phyloP scores from a whole-genome alignment of 2,113 vertebrate genomes.

The cattle (Bos taurus) region DNA sequence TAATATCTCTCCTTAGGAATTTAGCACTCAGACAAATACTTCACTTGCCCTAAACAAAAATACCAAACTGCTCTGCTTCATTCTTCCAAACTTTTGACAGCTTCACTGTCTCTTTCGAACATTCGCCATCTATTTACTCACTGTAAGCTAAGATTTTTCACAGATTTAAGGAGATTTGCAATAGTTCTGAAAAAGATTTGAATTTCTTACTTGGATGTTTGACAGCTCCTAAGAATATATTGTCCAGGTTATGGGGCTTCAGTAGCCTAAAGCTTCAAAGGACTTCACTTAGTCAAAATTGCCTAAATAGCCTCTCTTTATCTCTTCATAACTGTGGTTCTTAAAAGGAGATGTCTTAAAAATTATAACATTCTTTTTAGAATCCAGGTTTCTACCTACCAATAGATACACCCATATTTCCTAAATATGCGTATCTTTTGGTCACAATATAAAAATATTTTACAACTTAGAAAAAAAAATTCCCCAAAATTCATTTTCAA shows the following conservation, averaged over 20 bases:
- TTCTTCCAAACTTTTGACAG: slow-evolving; percentile 3
- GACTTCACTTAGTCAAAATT: slow-evolving; percentile 26
- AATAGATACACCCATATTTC: neutral
- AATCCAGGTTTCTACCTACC: neutral
- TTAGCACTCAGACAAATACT: neutral
- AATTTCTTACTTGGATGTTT: slow-evolving; percentile 56
- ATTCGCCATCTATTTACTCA: slow-evolving; percentile 14
- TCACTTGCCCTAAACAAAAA: neutral
- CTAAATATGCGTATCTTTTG: neutral
- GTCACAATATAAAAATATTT: slow-evolving; percentile 4
- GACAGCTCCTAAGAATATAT: slow-evolving; percentile 41
- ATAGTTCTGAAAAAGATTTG: slow-evolving; percentile 51
- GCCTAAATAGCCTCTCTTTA: neutral
- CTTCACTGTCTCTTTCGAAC: slow-evolving; percentile 33
- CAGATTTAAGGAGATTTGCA: slow-evolving; percentile 48
- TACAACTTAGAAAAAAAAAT: neutral
- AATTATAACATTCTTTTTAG: neutral
- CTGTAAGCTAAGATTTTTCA: slow-evolving; percentile 37
- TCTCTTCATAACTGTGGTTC: slow-evolving; percentile 8
- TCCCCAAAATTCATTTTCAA: slow-evolving; percentile 21
- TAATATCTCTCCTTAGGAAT: neutral
- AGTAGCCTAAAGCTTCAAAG: slow-evolving; percentile 42
- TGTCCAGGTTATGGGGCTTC: slow-evolving; percentile 34
- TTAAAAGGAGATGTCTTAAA: slow-evolving; percentile 13
- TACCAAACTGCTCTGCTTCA: neutral